A percentile compares a stretch with the other conserved stretches of the same genome.
These are phyloP conservation scores for Ginglymostoma cirratum DNA, from an alignment of 2,113 vertebrate genomes.

Conservation along the genomic window DNA sequence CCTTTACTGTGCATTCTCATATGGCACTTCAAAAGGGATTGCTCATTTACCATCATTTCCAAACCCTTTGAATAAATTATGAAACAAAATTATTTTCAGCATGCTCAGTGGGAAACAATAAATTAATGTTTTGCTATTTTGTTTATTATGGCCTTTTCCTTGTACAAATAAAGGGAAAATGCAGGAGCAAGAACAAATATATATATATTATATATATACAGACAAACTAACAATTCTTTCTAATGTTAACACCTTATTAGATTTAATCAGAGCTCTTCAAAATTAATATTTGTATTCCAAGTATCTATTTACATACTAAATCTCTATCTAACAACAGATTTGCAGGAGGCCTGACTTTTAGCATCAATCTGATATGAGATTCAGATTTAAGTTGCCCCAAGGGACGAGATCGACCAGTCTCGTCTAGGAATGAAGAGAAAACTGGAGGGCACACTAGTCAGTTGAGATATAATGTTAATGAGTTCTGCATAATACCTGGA, in stretches of 20 bases:
- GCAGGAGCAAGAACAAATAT: not conserved
- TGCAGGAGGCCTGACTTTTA: not conserved
- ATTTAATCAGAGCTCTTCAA: not conserved
- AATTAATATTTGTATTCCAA: not conserved
- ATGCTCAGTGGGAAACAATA: not conserved
- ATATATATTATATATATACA: not conserved
- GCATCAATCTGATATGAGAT: not conserved
- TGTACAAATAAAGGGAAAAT: not conserved
- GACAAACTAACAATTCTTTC: not conserved
- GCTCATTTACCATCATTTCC: not conserved
- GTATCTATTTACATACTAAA: not conserved
- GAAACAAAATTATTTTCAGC: not conserved
- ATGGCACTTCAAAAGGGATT: not conserved
- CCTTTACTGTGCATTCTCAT: not conserved
- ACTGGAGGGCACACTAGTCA: not conserved
- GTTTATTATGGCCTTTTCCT: not conserved
- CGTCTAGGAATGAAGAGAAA: not conserved
- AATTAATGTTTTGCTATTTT: not conserved
- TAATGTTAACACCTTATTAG: not conserved
- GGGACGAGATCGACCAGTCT: not conserved
- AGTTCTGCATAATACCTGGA: not conserved
- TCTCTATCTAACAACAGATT: not conserved
- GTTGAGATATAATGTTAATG: not conserved
- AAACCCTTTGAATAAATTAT: not conserved
- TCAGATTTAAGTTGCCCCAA: not conserved